A percentile compares a stretch with the other conserved stretches of the same genome.
These are phyloP conservation scores for Eospalax fontanierii DNA, from an alignment of 2,797 vertebrate genomes.

Conservation along the genomic window DNA sequence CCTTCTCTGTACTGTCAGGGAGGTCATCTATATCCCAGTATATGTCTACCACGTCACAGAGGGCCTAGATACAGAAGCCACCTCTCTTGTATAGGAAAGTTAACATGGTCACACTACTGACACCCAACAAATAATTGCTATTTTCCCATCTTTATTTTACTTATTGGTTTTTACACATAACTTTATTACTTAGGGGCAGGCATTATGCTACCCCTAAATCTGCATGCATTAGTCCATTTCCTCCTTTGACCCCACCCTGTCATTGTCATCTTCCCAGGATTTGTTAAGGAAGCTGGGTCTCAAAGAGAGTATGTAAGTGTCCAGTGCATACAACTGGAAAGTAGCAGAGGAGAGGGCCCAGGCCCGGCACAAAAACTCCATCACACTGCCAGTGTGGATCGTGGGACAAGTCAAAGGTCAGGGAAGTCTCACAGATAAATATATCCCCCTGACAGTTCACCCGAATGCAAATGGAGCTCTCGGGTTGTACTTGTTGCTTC, in stretches of 20 bases:
- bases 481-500: constrained; percentile 4
- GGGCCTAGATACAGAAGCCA: background rate
- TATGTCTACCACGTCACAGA: background rate
- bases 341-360: background rate
- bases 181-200: background rate
- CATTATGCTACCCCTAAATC: background rate
- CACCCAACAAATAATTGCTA: background rate
- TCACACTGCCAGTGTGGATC: background rate
- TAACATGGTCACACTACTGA: background rate
- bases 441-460: background rate
- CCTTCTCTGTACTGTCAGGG: background rate
- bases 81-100: background rate
- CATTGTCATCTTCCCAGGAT: background rate
- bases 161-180: background rate
- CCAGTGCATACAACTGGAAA: background rate
- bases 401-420: background rate
- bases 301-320: background rate
- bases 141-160: background rate
- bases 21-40: background rate
- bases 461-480: constrained; percentile 4
- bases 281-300: background rate
- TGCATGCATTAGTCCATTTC: background rate
- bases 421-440: constrained; percentile 4
- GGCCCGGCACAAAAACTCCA: background rate
- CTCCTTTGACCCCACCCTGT: background rate